Conservation (phyloP, 2,113 vertebrate species). For the Bos javanicus region DNA sequence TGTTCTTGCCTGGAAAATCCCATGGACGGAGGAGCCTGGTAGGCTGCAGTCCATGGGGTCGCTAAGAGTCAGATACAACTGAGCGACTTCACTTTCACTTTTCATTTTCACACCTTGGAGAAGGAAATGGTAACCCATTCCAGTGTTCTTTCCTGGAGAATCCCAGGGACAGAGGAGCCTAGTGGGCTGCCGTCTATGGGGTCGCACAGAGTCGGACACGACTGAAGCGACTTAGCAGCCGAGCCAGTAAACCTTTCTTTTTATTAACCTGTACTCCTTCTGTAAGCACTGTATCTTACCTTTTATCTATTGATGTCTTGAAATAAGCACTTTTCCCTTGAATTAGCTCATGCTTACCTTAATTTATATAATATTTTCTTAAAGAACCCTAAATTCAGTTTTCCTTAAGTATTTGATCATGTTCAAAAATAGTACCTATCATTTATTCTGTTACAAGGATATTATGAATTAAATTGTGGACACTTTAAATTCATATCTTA, state of each 20-base stretch:
- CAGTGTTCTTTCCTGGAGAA: no score
- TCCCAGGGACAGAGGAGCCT: neutral
- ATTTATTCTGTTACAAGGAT: neutral
- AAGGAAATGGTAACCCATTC: no score
- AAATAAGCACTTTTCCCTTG: neutral
- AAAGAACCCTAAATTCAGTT: neutral
- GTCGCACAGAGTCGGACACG: no score
- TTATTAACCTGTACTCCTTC: neutral
- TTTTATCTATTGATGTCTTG: neutral
- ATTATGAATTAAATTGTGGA: neutral
- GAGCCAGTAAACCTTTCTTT: neutral
- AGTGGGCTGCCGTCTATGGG: no score
- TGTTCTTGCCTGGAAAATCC: no score
- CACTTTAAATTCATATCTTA: neutral
- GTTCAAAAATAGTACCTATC: neutral
- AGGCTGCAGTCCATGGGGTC: no score
- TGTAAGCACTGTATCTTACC: neutral
- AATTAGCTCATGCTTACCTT: neutral
- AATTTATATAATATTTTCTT: neutral
- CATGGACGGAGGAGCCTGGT: neutral
- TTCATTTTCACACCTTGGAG: no score
- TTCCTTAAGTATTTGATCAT: neutral
- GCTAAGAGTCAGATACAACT: no score
- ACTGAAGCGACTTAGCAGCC: no score
- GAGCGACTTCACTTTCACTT: no score